Percentiles rank a stretch among this genome's conserved stretches.
Evolutionary conservation across 2,113 vertebrate species (phyloP).

Genomic region (Corvus cornix): DNA sequence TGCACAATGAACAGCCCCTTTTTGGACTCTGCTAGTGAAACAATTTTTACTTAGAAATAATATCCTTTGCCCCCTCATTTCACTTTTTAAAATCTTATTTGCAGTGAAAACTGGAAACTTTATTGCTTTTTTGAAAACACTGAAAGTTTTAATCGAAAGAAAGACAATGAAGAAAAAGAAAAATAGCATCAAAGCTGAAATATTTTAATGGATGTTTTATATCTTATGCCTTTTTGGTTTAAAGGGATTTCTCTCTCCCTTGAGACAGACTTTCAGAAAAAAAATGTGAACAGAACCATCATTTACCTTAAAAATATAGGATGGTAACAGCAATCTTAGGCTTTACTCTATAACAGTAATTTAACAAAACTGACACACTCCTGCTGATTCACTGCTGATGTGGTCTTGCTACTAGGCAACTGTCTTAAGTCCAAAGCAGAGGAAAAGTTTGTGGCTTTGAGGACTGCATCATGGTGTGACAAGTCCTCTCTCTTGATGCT

Average conservation of each 20-base stretch:
- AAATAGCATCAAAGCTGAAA: neutral
- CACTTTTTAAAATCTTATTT: neutral
- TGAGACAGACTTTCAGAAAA: neutral
- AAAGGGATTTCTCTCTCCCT: neutral
- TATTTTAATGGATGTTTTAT: constrained; percentile 36
- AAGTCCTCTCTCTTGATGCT: neutral
- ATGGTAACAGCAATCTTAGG: neutral
- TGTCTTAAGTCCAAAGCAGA: neutral
- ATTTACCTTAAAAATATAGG: constrained; percentile 36
- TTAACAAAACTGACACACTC: constrained; percentile 20
- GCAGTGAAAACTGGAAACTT: neutral
- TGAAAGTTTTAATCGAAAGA: constrained; percentile 32
- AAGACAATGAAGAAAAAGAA: neutral
- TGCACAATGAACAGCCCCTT: neutral
- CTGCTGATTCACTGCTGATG: constrained; percentile 18
- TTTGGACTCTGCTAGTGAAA: neutral
- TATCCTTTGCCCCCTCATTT: neutral
- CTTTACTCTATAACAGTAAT: constrained; percentile 32
- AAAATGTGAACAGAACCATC: neutral
- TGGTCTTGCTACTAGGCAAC: neutral
- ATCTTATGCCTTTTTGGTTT: neutral
- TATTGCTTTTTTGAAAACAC: neutral
- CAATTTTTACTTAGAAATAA: neutral
- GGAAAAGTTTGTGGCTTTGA: neutral
- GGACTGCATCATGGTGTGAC: neutral